Percentiles rank a stretch among this genome's conserved stretches.
These are phyloP conservation scores for Acipenser transmontanus DNA, from an alignment of 2,797 vertebrate species.

Conservation along the genomic window DNA sequence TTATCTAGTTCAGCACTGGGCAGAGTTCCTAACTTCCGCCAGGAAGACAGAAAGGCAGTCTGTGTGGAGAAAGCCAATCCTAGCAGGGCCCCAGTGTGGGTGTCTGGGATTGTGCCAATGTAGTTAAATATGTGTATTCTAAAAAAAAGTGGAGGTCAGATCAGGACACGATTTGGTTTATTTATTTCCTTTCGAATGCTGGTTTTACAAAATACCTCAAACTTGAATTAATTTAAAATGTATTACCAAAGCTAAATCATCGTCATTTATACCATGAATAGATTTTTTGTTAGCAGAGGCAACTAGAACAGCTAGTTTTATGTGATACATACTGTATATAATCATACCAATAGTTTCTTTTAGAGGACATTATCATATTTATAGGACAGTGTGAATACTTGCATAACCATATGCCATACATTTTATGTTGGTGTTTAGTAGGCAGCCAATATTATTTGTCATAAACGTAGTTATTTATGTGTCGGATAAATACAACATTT, in stretches of 20 bases:
- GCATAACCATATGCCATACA: no score
- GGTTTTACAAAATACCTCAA: constrained; percentile 20
- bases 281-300: constrained; percentile 41
- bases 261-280: constrained; percentile 42
- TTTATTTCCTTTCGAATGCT: constrained; percentile 17
- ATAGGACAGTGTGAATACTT: not conserved
- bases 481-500: not conserved
- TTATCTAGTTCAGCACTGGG: constrained; percentile 51
- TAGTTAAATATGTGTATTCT: constrained; percentile 51
- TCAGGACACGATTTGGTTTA: constrained; percentile 41
- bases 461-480: not conserved
- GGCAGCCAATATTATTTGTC: not conserved
- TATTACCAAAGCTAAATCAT: constrained; percentile 20
- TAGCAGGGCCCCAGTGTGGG: constrained; percentile 27
- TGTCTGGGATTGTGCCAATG: constrained; percentile 39
- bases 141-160: constrained; percentile 40
- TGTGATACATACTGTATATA: no score
- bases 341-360: not conserved
- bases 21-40: constrained; percentile 50
- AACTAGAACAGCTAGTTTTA: no score
- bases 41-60: constrained; percentile 52
- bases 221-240: no score
- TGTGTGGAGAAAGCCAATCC: constrained; percentile 35
- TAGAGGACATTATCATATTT: not conserved
- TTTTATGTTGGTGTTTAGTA: not conserved